A percentile compares a stretch with the other conserved stretches of the same genome.
Evolutionary conservation across 2,888 invertebrate species (phyloP).

Genomic region (Microctonus aethiopoides): DNA sequence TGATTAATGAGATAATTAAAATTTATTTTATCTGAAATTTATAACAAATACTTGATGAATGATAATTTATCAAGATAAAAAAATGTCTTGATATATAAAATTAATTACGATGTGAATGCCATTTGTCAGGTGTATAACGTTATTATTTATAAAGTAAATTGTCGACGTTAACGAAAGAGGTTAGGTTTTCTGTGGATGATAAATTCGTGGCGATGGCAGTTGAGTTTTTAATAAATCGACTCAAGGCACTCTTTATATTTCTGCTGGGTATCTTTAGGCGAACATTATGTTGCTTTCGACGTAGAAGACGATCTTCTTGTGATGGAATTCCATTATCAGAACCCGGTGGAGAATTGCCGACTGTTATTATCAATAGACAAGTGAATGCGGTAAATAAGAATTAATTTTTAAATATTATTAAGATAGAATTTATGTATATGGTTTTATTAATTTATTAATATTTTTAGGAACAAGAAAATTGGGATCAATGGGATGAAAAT

Average conservation of each 20-base stretch:
- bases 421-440: conserved; percentile 11
- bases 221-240: conserved; percentile 68
- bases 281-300: conserved; percentile 74
- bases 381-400: conserved; percentile 34
- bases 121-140: neutral
- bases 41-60: too few species aligned
- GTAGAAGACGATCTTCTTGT: conserved; percentile 69
- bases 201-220: conserved; percentile 61
- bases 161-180: conserved; percentile 25
- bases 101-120: neutral
- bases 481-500: conserved; percentile 75
- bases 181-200: conserved; percentile 21
- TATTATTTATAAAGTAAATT: neutral
- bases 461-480: conserved; percentile 66
- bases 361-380: conserved; percentile 47
- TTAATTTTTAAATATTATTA: neutral
- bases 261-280: conserved; percentile 70
- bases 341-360: conserved; percentile 69
- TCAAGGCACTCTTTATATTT: conserved; percentile 71
- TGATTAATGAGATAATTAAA: too few species aligned
- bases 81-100: neutral
- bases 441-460: conserved; percentile 10
- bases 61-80: too few species aligned
- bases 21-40: too few species aligned
- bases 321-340: conserved; percentile 71